Evolutionary conservation across 2,113 vertebrate species (phyloP).

Genomic region (Ivindomyrus marchei): DNA sequence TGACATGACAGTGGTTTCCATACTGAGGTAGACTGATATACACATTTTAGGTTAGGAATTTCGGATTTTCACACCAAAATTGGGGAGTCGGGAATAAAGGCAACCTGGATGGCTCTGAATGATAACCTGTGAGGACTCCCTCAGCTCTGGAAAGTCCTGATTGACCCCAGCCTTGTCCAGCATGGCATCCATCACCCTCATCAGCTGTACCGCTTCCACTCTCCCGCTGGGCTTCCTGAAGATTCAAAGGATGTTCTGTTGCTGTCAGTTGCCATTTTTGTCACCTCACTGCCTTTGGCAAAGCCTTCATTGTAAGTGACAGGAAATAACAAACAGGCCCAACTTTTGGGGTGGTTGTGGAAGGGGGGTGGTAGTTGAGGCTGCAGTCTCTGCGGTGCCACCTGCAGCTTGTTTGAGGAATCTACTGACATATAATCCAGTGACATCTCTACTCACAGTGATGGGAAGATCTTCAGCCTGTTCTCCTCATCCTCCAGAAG

Average conservation of each 20-base stretch:
- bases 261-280: background rate
- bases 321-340: background rate
- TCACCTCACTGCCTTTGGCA: background rate
- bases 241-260: background rate
- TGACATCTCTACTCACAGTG: conserved; percentile 62
- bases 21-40: background rate
- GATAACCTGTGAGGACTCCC: conserved; percentile 67
- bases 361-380: background rate
- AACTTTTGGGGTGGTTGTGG: background rate
- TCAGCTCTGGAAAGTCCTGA: conserved; percentile 51
- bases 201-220: conserved; percentile 70
- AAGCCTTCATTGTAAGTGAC: background rate
- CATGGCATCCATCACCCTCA: conserved; percentile 77
- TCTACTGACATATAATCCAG: background rate
- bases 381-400: background rate
- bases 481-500: conserved; percentile 74
- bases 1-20: background rate
- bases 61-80: background rate
- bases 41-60: background rate
- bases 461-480: conserved; percentile 69
- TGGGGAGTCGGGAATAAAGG: background rate
- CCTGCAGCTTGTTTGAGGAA: background rate
- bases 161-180: conserved; percentile 70
- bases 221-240: conserved; percentile 74
- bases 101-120: background rate